A percentile compares a stretch with the other conserved stretches of the same genome.
These are phyloP conservation scores for Smithornis capensis DNA, from an alignment of 2,113 vertebrate species.

Conservation along the genomic window DNA sequence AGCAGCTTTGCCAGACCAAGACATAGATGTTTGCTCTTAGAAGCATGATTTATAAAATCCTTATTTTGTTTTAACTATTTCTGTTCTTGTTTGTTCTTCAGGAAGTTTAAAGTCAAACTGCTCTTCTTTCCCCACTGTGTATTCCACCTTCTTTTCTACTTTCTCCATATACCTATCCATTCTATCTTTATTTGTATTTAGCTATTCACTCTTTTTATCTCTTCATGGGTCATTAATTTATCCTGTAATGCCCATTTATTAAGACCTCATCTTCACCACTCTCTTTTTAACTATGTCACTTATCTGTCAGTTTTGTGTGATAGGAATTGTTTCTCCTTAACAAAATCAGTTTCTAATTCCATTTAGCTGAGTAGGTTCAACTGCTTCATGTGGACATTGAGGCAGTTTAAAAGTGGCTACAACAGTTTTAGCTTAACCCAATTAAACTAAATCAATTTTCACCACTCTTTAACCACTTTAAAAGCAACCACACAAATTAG, in stretches of 20 bases:
- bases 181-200: neutral
- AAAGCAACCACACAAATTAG: slow-evolving; percentile 31
- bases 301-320: slow-evolving; percentile 22
- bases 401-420: slow-evolving; percentile 56
- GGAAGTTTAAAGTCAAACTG: neutral
- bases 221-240: slow-evolving; percentile 19
- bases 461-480: slow-evolving; percentile 47
- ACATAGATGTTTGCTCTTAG: neutral
- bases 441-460: slow-evolving; percentile 62
- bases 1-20: neutral
- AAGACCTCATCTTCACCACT: slow-evolving; percentile 26
- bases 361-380: slow-evolving; percentile 53
- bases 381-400: slow-evolving; percentile 42
- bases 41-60: neutral
- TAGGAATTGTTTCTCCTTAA: slow-evolving; percentile 36
- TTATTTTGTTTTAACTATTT: neutral
- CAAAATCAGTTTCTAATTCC: slow-evolving; percentile 52
- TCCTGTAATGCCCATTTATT: slow-evolving; percentile 32
- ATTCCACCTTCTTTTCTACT: neutral
- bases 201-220: neutral
- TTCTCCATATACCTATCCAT: neutral
- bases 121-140: neutral
- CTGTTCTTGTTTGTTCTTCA: neutral
- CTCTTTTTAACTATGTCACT: slow-evolving; percentile 27
- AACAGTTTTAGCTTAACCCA: slow-evolving; percentile 49